Percentiles rank a stretch among this genome's conserved stretches.
Evolutionary conservation across 2,113 vertebrate species (phyloP).

Genomic region (Heteronetta atricapilla): DNA sequence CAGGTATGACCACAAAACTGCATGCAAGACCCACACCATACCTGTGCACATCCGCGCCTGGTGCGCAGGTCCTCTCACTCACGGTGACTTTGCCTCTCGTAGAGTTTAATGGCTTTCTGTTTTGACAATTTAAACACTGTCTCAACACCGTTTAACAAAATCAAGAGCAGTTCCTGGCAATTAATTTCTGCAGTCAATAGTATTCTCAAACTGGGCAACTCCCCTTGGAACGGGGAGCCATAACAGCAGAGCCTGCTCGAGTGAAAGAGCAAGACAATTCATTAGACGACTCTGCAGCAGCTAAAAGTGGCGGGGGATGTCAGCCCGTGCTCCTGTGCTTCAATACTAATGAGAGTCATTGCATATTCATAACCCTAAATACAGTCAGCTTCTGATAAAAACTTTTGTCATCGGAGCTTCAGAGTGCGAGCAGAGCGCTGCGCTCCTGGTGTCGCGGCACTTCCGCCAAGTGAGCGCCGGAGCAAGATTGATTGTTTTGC

Average conservation of each 20-base stretch:
- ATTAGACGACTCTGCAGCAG: constrained; percentile 81
- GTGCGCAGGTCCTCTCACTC: background rate
- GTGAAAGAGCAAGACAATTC: constrained; percentile 83
- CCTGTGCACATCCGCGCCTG: background rate
- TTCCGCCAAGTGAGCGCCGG: constrained; percentile 78
- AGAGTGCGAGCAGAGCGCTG: constrained; percentile 76
- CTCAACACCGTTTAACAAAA: constrained; percentile 75
- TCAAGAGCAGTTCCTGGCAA: constrained; percentile 69
- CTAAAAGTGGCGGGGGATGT: constrained; percentile 83
- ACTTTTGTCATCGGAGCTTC: constrained; percentile 84
- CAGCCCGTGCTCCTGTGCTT: constrained; percentile 79
- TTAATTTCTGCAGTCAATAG: constrained; percentile 77
- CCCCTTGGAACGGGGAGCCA: constrained; percentile 71
- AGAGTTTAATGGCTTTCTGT: constrained; percentile 70
- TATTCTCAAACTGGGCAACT: constrained; percentile 76
- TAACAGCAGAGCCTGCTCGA: constrained; percentile 59
- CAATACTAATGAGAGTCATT: constrained; percentile 90
- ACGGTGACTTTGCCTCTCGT: background rate
- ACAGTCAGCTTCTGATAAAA: constrained; percentile 85
- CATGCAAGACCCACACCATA: accelerated
- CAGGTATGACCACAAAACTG: accelerated
- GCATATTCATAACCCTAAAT: constrained; percentile 89
- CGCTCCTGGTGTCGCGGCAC: constrained; percentile 75
- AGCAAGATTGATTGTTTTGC: constrained; percentile 97
- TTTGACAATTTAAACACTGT: constrained; percentile 71